These are phyloP conservation scores for Chrysocyon brachyurus DNA, from an alignment of 2,797 vertebrate genomes.

Conservation along the genomic window DNA sequence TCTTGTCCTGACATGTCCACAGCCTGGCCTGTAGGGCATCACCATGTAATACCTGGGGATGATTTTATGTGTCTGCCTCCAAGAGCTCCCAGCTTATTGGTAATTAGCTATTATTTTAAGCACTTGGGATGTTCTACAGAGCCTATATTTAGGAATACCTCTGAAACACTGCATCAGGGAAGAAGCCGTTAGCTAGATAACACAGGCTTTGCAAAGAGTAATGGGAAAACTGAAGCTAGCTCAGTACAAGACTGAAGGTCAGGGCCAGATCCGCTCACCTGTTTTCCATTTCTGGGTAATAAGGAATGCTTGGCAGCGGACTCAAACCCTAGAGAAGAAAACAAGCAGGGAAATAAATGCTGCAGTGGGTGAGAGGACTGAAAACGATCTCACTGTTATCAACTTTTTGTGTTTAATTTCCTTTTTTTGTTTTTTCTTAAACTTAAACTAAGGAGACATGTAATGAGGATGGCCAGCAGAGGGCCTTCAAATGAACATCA, in stretches of 20 bases:
- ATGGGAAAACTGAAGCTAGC: neutral
- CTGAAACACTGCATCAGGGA: constrained; percentile 42
- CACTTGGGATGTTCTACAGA: neutral
- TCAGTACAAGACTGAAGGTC: neutral
- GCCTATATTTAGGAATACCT: constrained; percentile 27
- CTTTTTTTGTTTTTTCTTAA: neutral
- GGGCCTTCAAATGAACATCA: constrained; percentile 12
- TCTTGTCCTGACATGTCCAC: neutral
- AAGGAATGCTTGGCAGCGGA: neutral
- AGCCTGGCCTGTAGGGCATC: neutral
- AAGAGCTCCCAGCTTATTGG: neutral
- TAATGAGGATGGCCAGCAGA: constrained; percentile 61
- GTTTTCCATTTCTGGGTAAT: neutral
- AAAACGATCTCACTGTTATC: neutral
- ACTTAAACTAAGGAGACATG: neutral
- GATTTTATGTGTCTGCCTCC: neutral
- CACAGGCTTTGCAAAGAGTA: constrained; percentile 52
- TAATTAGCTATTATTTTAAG: constrained; percentile 61
- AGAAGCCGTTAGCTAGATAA: constrained; percentile 47
- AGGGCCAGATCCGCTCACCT: neutral
- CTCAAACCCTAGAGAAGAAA: neutral
- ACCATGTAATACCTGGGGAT: neutral
- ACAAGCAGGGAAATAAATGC: neutral
- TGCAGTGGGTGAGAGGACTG: neutral
- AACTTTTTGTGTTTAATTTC: neutral